phyloP scores from a whole-genome alignment of 2,113 vertebrate genomes.

The Dicrurus megarhynchus region DNA sequence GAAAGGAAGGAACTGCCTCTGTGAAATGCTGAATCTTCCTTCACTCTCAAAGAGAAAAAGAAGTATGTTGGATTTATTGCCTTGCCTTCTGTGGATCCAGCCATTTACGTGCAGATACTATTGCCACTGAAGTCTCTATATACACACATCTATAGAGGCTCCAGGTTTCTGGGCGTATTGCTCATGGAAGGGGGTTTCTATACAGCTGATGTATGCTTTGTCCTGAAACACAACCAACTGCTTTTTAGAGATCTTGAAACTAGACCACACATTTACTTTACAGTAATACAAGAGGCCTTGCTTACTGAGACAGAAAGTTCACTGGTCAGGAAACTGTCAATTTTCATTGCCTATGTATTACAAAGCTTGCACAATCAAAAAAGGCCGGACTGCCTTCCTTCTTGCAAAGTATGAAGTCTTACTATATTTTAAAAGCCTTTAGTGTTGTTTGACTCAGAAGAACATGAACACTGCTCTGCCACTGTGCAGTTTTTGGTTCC shows the following conservation, averaged over 20 bases:
- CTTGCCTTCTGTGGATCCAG: background rate
- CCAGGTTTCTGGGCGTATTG: background rate
- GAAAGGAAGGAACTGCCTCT: background rate
- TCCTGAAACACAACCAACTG: background rate
- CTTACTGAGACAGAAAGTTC: background rate
- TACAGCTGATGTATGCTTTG: background rate
- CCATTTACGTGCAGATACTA: background rate
- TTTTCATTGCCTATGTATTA: background rate
- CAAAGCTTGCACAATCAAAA: background rate
- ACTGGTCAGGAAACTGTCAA: background rate
- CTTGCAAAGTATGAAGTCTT: background rate
- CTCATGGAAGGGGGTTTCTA: background rate
- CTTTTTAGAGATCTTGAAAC: background rate
- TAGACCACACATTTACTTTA: background rate
- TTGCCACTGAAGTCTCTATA: background rate
- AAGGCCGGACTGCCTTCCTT: background rate
- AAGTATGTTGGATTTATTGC: background rate
- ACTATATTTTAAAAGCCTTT: background rate
- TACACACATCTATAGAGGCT: background rate
- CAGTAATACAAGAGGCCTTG: background rate
- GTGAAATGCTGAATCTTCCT: background rate
- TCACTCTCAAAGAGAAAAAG: background rate
- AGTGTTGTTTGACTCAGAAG: background rate
- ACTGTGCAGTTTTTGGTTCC: conserved; percentile 7
- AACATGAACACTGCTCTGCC: background rate